These are phyloP conservation scores for Sprattus sprattus DNA, from an alignment of 2,113 vertebrate genomes.

Conservation along the genomic window DNA sequence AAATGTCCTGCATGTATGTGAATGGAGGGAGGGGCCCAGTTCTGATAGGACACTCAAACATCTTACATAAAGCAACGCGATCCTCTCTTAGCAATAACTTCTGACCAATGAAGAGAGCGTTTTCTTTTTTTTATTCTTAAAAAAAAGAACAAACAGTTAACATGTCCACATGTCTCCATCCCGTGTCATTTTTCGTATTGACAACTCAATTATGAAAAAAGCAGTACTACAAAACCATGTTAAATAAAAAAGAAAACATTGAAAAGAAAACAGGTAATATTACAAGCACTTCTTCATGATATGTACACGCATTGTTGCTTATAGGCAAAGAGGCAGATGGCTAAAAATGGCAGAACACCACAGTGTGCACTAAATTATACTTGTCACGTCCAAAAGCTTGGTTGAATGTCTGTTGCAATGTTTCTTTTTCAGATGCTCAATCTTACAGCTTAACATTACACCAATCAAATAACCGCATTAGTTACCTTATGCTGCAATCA, in stretches of 20 bases:
- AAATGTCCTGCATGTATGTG: neutral
- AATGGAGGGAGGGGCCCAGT: neutral
- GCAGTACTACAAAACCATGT: slow-evolving; percentile 74
- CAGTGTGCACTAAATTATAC: slow-evolving; percentile 65
- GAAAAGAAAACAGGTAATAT: slow-evolving; percentile 59
- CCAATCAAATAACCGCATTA: neutral
- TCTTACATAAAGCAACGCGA: neutral
- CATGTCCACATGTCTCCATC: slow-evolving; percentile 65
- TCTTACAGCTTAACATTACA: neutral
- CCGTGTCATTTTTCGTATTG: slow-evolving; percentile 61
- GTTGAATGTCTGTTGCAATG: slow-evolving; percentile 7
- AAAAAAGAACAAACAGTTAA: slow-evolving; percentile 66
- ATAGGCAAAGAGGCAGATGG: slow-evolving; percentile 71
- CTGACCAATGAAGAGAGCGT: neutral
- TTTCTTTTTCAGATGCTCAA: neutral
- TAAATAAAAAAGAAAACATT: slow-evolving; percentile 59
- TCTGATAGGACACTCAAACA: neutral
- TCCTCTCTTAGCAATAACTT: neutral
- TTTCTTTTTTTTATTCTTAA: slow-evolving; percentile 53
- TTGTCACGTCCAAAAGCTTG: slow-evolving; percentile 62
- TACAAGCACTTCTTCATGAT: slow-evolving; percentile 67
- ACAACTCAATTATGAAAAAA: slow-evolving; percentile 74
- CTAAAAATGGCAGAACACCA: slow-evolving; percentile 61
- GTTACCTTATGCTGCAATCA: neutral
- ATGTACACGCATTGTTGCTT: slow-evolving; percentile 72